Conservation (phyloP, 2,113 vertebrate species). For the Aegithalos caudatus region DNA sequence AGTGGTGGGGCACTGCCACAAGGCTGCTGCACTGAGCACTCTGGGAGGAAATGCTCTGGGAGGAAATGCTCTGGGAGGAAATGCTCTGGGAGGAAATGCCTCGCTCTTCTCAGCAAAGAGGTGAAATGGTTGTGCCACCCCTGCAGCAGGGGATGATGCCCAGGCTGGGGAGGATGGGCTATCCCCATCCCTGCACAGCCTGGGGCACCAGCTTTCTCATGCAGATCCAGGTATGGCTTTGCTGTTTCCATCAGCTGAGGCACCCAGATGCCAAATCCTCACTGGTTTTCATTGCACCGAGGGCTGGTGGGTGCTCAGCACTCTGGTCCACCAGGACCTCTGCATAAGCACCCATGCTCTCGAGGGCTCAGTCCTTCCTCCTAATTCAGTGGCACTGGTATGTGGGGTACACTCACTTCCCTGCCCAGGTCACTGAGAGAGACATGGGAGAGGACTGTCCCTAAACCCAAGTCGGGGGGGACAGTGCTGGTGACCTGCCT, state of each 20-base stretch:
- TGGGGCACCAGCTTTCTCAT: neutral
- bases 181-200: neutral
- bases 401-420: neutral
- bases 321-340: neutral
- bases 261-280: neutral
- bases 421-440: neutral
- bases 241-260: neutral
- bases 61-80: neutral
- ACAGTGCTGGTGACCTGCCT: neutral
- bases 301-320: neutral
- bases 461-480: neutral
- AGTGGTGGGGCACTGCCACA: neutral
- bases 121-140: neutral
- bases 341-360: neutral
- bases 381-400: neutral
- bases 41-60: too few relatives aligned
- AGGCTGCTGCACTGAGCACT: rapidly evolving
- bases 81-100: neutral
- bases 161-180: neutral
- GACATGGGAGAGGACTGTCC: neutral
- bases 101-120: neutral
- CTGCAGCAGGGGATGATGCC: neutral
- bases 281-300: rapidly evolving
- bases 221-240: neutral
- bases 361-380: neutral